Conservation (phyloP, 2,113 vertebrate species). For the Pagrus major region DNA sequence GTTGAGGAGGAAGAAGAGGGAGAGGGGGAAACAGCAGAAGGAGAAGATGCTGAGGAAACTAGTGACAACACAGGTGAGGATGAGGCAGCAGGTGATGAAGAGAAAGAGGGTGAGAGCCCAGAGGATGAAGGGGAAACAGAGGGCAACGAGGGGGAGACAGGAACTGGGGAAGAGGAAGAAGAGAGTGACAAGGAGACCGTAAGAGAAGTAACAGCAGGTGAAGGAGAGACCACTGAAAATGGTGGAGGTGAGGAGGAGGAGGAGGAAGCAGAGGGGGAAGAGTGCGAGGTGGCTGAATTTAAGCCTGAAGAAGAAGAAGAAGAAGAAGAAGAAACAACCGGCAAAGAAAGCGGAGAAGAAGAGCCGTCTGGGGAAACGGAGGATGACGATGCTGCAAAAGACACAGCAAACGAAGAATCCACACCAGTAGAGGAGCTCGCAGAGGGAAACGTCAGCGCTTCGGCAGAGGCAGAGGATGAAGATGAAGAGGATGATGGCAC, state of each 20-base stretch:
- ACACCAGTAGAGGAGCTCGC: conserved; percentile 14
- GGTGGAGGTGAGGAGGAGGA: conserved; percentile 18
- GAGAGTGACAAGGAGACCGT: conserved; percentile 41
- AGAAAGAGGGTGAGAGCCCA: not conserved
- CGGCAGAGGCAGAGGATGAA: conserved; percentile 30
- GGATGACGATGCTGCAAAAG: not conserved
- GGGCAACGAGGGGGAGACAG: not conserved
- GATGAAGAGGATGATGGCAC: not conserved
- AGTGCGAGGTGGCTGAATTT: conserved; percentile 15
- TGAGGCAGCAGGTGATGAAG: conserved; percentile 24
- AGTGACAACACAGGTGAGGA: conserved; percentile 1
- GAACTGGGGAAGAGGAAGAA: conserved; percentile 16
- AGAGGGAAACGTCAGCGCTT: conserved; percentile 20
- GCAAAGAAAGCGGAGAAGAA: conserved; percentile 18
- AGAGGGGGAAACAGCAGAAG: conserved; percentile 21
- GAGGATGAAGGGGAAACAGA: not conserved
- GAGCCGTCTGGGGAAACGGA: conserved; percentile 26
- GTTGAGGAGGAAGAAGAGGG: not conserved
- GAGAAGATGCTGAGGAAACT: conserved; percentile 22
- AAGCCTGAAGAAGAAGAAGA: conserved; percentile 15
- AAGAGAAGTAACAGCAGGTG: conserved; percentile 1
- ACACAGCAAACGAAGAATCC: conserved; percentile 20
- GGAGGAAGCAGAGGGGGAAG: not conserved
- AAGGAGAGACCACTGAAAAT: conserved; percentile 18
- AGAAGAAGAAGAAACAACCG: conserved; percentile 2